These are phyloP conservation scores for Cynaeus angustus DNA, from an alignment of 2,888 invertebrate species.

Conservation along the genomic window DNA sequence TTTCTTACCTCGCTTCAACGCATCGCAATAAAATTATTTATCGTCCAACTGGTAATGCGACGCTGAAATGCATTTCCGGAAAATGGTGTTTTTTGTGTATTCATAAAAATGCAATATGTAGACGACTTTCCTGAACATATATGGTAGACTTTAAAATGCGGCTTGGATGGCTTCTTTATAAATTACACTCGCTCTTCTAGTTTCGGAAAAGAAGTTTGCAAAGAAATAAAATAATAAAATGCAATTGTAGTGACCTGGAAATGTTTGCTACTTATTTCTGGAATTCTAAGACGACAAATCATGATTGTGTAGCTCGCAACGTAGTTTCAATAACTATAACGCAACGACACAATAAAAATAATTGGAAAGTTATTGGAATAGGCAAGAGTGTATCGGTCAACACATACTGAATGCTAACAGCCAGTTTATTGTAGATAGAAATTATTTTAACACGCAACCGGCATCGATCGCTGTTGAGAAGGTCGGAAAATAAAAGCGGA, in stretches of 20 bases:
- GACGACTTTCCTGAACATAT: slow-evolving; percentile 13
- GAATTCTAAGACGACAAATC: slow-evolving; percentile 9
- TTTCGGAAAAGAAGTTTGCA: not conserved
- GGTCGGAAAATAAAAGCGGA: not conserved
- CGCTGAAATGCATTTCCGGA: slow-evolving; percentile 22
- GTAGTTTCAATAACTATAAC: slow-evolving; percentile 12
- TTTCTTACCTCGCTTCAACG: slow-evolving; percentile 29
- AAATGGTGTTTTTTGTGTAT: slow-evolving; percentile 24
- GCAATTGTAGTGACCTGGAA: slow-evolving; percentile 1
- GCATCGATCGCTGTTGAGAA: slow-evolving; percentile 19
- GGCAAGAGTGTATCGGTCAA: not conserved
- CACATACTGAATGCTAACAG: slow-evolving; percentile 2
- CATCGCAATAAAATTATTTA: slow-evolving; percentile 32
- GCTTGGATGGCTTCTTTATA: slow-evolving; percentile 26
- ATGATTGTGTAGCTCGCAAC: not conserved
- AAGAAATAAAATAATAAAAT: slow-evolving; percentile 29
- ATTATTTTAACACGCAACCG: slow-evolving; percentile 10
- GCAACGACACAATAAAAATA: slow-evolving; percentile 27
- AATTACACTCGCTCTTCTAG: slow-evolving; percentile 19
- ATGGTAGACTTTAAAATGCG: slow-evolving; percentile 13
- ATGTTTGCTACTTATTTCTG: slow-evolving; percentile 3
- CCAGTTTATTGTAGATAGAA: slow-evolving; percentile 6
- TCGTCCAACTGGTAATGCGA: slow-evolving; percentile 19
- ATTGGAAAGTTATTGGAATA: slow-evolving; percentile 2
- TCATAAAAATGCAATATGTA: slow-evolving; percentile 37